phyloP scores from a whole-genome alignment of 1,140 invertebrate species.

The Drosophila orena region DNA sequence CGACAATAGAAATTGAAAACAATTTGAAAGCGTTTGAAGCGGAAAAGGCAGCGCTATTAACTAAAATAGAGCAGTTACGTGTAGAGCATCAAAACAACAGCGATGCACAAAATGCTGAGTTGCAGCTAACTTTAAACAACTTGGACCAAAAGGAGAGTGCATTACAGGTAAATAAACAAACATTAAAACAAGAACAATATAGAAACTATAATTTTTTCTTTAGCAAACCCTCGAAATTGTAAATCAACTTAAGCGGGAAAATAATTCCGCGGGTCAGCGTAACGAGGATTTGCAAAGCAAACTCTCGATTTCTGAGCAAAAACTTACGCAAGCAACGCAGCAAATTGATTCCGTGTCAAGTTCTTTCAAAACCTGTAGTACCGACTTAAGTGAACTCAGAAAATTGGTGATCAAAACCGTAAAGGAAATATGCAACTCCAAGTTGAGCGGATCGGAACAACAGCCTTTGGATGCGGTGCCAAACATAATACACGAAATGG shows the following conservation, averaged over 20 bases:
- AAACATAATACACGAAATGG: constrained; percentile 88
- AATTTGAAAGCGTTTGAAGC: constrained; percentile 22
- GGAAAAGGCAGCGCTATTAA: constrained; percentile 20
- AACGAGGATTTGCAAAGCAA: constrained; percentile 46
- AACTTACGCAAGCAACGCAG: constrained; percentile 42
- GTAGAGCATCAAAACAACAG: constrained; percentile 16
- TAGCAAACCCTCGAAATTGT: constrained; percentile 35
- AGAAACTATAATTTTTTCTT: neutral
- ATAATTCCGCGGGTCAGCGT: constrained; percentile 10
- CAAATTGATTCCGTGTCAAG: constrained; percentile 31
- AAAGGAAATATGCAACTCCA: constrained; percentile 57
- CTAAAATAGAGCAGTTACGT: constrained; percentile 18
- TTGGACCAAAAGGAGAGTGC: constrained; percentile 34
- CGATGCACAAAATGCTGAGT: constrained; percentile 11
- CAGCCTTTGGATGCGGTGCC: constrained; percentile 60
- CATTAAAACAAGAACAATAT: neutral
- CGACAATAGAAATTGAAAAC: constrained; percentile 11
- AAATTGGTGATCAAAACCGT: constrained; percentile 60
- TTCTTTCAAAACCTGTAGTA: constrained; percentile 29
- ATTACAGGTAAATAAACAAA: constrained; percentile 20
- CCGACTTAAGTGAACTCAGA: constrained; percentile 36
- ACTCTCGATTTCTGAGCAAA: constrained; percentile 25
- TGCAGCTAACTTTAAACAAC: constrained; percentile 17
- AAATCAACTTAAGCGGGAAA: constrained; percentile 29
- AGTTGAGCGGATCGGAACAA: constrained; percentile 48